A percentile compares a stretch with the other conserved stretches of the same genome.
These are phyloP conservation scores for Plemyria rubiginata DNA, from an alignment of 2,888 invertebrate species.

Conservation along the genomic window DNA sequence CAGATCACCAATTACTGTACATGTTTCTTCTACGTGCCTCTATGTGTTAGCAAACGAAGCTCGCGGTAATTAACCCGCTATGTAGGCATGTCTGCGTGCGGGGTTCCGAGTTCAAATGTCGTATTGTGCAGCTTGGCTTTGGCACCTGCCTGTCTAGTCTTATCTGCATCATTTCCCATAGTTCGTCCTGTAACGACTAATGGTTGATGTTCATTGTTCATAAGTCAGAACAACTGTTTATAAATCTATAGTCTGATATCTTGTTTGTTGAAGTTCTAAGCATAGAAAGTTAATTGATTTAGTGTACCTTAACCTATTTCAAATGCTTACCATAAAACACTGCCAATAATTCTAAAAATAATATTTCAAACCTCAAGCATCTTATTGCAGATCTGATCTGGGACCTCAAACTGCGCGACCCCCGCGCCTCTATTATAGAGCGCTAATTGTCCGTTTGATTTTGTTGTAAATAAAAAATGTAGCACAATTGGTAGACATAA, in stretches of 20 bases:
- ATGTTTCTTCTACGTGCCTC: slow-evolving; percentile 26
- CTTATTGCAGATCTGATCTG: neutral
- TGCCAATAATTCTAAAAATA: neutral
- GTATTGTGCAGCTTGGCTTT: slow-evolving; percentile 24
- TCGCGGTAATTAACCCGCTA: slow-evolving; percentile 33
- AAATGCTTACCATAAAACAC: neutral
- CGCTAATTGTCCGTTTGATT: slow-evolving; percentile 69
- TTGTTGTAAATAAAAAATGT: slow-evolving; percentile 67
- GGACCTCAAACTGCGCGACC: neutral
- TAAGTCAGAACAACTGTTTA: neutral
- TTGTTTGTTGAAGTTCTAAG: no score
- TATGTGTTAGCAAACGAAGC: slow-evolving; percentile 31
- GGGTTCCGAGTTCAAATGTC: slow-evolving; percentile 33
- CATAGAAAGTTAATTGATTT: no score
- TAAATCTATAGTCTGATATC: no score
- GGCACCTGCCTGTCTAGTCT: slow-evolving; percentile 40
- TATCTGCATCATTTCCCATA: slow-evolving; percentile 20
- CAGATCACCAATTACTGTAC: slow-evolving; percentile 42
- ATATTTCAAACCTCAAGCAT: neutral
- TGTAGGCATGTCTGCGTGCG: slow-evolving; percentile 28
- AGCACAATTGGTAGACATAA: slow-evolving; percentile 71
- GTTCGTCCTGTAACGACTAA: slow-evolving; percentile 4
- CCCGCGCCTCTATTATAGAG: slow-evolving; percentile 42
- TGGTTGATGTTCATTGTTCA: slow-evolving; percentile 7
- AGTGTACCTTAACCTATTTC: no score